A percentile compares a stretch with the other conserved stretches of the same genome.
phyloP scores from a whole-genome alignment of 2,888 invertebrate species.

The Eustalomyia histrio region DNA sequence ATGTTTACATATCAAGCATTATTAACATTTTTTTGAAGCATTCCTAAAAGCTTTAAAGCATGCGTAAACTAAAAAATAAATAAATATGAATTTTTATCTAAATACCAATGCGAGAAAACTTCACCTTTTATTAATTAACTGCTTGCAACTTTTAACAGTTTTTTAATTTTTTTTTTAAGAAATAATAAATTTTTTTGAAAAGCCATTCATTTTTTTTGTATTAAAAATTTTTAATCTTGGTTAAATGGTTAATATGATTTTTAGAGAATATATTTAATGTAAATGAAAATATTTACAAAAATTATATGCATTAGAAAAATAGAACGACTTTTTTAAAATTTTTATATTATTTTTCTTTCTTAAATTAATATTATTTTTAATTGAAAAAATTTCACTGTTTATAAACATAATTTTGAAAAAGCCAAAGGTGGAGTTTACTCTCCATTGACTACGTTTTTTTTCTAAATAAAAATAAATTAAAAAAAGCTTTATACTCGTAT shows the following conservation, averaged over 20 bases:
- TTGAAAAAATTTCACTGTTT: constrained; percentile 24
- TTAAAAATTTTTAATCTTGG: constrained; percentile 17
- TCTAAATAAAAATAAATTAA: constrained; percentile 65
- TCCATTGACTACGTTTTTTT: constrained; percentile 72
- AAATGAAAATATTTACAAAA: constrained; percentile 48
- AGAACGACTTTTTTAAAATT: constrained; percentile 50
- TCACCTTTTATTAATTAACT: constrained; percentile 73
- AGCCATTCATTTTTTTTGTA: constrained; percentile 70
- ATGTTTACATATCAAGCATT: not conserved
- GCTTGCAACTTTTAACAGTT: constrained; percentile 43
- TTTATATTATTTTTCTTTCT: constrained; percentile 48
- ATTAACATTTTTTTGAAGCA: constrained; percentile 12
- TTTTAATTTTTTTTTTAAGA: constrained; percentile 39
- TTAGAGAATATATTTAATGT: constrained; percentile 18
- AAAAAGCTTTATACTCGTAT: constrained; percentile 61
- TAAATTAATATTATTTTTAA: constrained; percentile 55
- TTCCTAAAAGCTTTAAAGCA: constrained; percentile 43
- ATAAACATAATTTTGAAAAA: constrained; percentile 53
- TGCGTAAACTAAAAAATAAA: constrained; percentile 65
- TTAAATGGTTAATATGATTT: constrained; percentile 31
- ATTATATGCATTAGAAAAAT: constrained; percentile 32
- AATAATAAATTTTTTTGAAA: constrained; percentile 65
- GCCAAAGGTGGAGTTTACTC: constrained; percentile 80
- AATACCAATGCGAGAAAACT: constrained; percentile 76
- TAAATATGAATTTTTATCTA: constrained; percentile 60